phyloP scores from a whole-genome alignment of 2,797 vertebrate genomes.

The Leptoclinus maculatus region DNA sequence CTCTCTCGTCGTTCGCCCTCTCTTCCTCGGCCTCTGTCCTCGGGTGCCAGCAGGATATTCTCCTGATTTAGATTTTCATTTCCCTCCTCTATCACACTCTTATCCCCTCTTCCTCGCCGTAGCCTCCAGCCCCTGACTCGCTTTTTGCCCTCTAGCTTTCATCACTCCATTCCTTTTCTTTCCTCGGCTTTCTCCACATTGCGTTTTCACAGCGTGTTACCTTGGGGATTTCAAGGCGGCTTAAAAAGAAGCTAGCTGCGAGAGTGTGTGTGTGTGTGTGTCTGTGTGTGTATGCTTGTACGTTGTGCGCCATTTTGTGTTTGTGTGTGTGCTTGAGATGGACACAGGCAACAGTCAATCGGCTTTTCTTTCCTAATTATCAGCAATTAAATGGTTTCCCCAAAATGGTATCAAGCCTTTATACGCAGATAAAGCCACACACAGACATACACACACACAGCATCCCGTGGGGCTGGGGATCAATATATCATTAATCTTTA shows the following conservation, averaged over 20 bases:
- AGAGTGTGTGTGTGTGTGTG: conserved; percentile 51
- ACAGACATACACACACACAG: conserved; percentile 35
- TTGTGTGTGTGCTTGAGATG: conserved; percentile 48
- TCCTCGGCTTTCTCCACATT: conserved; percentile 78
- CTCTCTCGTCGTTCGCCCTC: conserved; percentile 70
- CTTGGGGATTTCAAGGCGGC: conserved; percentile 82
- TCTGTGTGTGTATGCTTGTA: conserved; percentile 43
- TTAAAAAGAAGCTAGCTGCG: conserved; percentile 77
- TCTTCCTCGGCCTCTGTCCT: conserved; percentile 77
- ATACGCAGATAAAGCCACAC: conserved; percentile 39
- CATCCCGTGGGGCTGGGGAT: conserved; percentile 73
- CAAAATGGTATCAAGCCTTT: conserved; percentile 60
- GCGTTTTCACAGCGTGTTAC: conserved; percentile 82
- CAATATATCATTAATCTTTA: conserved; percentile 87
- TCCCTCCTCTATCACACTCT: conserved; percentile 79
- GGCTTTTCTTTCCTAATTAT: conserved; percentile 58
- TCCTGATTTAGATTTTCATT: conserved; percentile 84
- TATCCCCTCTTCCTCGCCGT: conserved; percentile 78
- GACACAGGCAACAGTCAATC: conserved; percentile 45
- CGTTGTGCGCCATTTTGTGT: conserved; percentile 66
- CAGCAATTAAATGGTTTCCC: conserved; percentile 65
- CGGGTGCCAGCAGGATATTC: conserved; percentile 82
- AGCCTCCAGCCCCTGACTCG: conserved; percentile 72
- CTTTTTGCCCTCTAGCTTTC: conserved; percentile 81
- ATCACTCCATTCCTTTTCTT: conserved; percentile 80